Base-by-base conservation (phyloP, 2,797 vertebrate genomes). In the Platyrinchus mystaceus region DNA sequence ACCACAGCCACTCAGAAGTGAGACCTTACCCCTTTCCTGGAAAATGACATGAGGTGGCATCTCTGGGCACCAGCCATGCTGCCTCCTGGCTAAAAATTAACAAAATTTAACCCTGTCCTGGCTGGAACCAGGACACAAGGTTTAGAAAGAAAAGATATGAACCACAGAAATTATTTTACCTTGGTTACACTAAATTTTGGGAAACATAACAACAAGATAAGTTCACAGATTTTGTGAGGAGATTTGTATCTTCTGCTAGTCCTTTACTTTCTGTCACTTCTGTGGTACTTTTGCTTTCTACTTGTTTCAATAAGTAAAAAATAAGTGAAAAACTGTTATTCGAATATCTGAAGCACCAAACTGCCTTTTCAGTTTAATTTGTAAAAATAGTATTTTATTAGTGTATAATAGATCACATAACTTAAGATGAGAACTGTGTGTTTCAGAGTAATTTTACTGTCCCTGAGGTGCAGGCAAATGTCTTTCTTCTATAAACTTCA, bases 1-100 rank as follows among this genome's bases (percentile, higher is more conserved):
- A 19, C 11, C 34, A 0, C 22, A 41, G 26, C 7, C 39, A 12
- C 32, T 36, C 0, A 0, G 26, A 81, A 62, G 47, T 0, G 2
- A 60, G 5, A 10, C 20, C 21, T 60, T 47, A 21, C 26, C 22
- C 5, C 8, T 20, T n/a, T 41, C 3, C 6, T 20, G 22, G 69
- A 55, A 75, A 55, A 36, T 62, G 6, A 27, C 36, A 15, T 32
- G 24, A 58, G 39, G 20, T 58, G 10, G 2, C 11, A 8, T n/a
- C 14, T 52, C n/a, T n/a, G 20, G 6, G 12, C 34, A 21, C 21
- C 32, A 13, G 15, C 30, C 24, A 26, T 23, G 7, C 3, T 5
- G 2, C 3, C 15, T 84, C 3, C 18, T 34, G 12, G 3, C 3
- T 27, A n/a, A n/a, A n/a, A n/a, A n/a, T n/a, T n/a, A n/a, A n/a